These are phyloP conservation scores for Wasmannia auropunctata DNA, from an alignment of 1,140 invertebrate genomes.

Conservation along the genomic window DNA sequence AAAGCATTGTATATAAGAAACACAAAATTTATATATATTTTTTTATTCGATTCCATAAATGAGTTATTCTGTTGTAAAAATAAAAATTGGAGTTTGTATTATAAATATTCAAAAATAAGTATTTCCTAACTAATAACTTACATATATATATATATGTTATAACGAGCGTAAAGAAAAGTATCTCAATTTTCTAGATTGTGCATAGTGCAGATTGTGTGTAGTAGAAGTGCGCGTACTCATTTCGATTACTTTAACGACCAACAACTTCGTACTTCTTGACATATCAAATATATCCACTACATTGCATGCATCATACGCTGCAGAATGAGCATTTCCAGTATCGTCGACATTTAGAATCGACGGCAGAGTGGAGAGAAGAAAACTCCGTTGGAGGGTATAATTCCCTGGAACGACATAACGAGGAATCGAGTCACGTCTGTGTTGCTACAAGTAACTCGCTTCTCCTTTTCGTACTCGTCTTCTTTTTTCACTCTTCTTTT, in stretches of 20 bases:
- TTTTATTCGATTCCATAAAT: not conserved
- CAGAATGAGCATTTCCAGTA: constrained; percentile 29
- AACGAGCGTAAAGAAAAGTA: not conserved
- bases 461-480: not conserved
- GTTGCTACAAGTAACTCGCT: constrained; percentile 5
- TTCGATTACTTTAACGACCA: not conserved
- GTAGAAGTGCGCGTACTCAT: not conserved
- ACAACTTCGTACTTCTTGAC: not conserved
- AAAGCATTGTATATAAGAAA: too few species aligned
- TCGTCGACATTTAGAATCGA: constrained; percentile 44
- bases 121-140: not conserved
- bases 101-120: not conserved
- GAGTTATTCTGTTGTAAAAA: not conserved
- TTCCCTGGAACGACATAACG: constrained; percentile 67
- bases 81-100: not conserved
- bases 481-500: not conserved
- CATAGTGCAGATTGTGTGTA: not conserved
- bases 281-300: not conserved
- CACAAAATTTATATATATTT: not conserved
- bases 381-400: constrained; percentile 66
- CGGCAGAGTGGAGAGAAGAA: constrained; percentile 35
- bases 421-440: constrained; percentile 69
- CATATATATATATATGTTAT: not conserved
- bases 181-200: not conserved
- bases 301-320: not conserved